phyloP scores from a whole-genome alignment of 2,888 invertebrate genomes.

The Onchidella celtica region DNA sequence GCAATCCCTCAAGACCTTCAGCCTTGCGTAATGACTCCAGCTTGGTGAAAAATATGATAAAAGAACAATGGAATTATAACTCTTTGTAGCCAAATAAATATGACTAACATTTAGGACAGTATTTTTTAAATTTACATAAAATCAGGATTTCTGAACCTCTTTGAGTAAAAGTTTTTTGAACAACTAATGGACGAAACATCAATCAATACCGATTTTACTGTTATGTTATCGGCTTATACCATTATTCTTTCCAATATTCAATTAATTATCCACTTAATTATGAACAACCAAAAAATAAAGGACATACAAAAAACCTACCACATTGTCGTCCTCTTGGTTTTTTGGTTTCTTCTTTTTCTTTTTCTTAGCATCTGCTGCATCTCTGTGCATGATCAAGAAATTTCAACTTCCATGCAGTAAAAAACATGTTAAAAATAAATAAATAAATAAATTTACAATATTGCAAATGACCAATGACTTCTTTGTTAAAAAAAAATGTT shows the following conservation, averaged over 20 bases:
- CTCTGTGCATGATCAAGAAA: too few relatives aligned
- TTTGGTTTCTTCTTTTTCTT: conserved; percentile 71
- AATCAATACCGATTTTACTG: too few relatives aligned
- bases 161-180: too few relatives aligned
- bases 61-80: too few relatives aligned
- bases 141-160: background rate
- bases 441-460: background rate
- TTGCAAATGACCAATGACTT: too few relatives aligned
- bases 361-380: conserved; percentile 64
- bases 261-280: too few relatives aligned
- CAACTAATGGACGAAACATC: background rate
- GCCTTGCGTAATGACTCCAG: conserved; percentile 70
- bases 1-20: conserved; percentile 67
- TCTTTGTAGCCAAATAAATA: background rate
- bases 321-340: conserved; percentile 50
- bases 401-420: background rate
- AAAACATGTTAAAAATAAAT: background rate
- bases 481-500: too few relatives aligned
- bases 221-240: too few relatives aligned
- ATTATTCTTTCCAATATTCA: too few relatives aligned
- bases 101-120: background rate
- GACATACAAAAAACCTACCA: too few relatives aligned
- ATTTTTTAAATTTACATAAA: background rate
- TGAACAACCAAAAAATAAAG: too few relatives aligned
- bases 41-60: conserved; percentile 51